phyloP scores from a whole-genome alignment of 2,888 invertebrate species.

The Leptarthrus brevirostris region DNA sequence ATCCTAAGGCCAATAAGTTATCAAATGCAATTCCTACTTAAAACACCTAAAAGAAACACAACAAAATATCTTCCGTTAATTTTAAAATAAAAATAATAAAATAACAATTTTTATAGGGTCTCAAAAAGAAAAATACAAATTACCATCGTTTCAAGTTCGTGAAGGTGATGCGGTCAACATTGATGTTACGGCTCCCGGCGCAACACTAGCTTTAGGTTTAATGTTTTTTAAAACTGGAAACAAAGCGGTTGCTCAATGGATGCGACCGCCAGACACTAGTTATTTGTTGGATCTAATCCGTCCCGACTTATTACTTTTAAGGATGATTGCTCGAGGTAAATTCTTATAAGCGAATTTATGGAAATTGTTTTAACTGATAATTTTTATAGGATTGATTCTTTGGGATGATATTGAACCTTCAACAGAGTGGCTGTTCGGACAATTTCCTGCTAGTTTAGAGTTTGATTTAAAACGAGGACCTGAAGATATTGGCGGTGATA shows the following conservation, averaged over 20 bases:
- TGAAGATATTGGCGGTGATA: slow-evolving; percentile 71
- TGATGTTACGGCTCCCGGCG: slow-evolving; percentile 96
- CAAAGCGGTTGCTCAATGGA: slow-evolving; percentile 89
- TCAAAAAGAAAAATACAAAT: slow-evolving; percentile 89
- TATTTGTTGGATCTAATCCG: slow-evolving; percentile 90
- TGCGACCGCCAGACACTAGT: slow-evolving; percentile 89
- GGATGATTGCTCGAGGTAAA: slow-evolving; percentile 80
- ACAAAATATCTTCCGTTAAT: no score
- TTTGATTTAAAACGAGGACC: slow-evolving; percentile 84
- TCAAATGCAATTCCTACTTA: no score
- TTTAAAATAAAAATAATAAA: no score
- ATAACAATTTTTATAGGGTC: slow-evolving; percentile 69
- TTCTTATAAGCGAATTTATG: background rate
- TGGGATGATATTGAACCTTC: slow-evolving; percentile 89
- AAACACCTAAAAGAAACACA: no score
- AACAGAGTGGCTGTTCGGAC: slow-evolving; percentile 84
- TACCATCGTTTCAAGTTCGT: slow-evolving; percentile 86
- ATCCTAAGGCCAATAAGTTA: no score
- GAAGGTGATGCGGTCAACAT: slow-evolving; percentile 93
- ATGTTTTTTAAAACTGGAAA: slow-evolving; percentile 89
- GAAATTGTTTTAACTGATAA: no score
- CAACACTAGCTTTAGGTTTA: slow-evolving; percentile 92
- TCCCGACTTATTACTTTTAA: slow-evolving; percentile 88
- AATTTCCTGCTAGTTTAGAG: slow-evolving; percentile 81
- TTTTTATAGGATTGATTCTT: slow-evolving; percentile 79